phyloP scores from a whole-genome alignment of 2,888 invertebrate species.

The Lasioglossum villosulum region DNA sequence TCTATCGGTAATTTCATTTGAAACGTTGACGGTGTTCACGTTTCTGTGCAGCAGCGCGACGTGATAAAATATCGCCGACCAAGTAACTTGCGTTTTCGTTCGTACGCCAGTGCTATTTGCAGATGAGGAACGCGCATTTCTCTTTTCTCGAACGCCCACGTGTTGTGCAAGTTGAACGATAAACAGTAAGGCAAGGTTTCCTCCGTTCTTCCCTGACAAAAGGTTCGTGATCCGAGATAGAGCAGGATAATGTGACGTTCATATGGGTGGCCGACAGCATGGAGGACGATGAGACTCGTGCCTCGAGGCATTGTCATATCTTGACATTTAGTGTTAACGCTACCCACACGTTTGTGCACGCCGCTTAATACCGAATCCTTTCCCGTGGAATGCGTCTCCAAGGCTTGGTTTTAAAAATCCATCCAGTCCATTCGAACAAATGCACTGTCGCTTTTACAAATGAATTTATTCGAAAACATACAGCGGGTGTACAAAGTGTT shows the following conservation, averaged over 20 bases:
- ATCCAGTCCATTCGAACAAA: neutral
- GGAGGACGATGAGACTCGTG: slow-evolving; percentile 49
- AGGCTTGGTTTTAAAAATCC: slow-evolving; percentile 10
- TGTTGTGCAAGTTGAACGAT: slow-evolving; percentile 49
- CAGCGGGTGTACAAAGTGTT: too few species aligned
- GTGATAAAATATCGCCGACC: neutral
- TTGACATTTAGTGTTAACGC: slow-evolving; percentile 48
- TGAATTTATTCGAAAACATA: neutral
- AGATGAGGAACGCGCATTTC: slow-evolving; percentile 33
- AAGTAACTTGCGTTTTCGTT: neutral
- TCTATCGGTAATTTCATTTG: neutral
- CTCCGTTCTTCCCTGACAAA: slow-evolving; percentile 33
- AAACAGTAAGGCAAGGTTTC: slow-evolving; percentile 51
- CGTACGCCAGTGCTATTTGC: neutral
- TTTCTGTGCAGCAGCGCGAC: neutral
- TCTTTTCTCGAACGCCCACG: slow-evolving; percentile 47
- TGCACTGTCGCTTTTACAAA: neutral
- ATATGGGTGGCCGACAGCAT: slow-evolving; percentile 34
- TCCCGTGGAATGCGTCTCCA: slow-evolving; percentile 35
- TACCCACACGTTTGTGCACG: slow-evolving; percentile 45
- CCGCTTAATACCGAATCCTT: slow-evolving; percentile 39
- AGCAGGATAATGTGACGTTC: slow-evolving; percentile 50
- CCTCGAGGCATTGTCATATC: slow-evolving; percentile 58
- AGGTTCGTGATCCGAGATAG: slow-evolving; percentile 60
- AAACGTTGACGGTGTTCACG: neutral